Evolutionary conservation across 2,888 invertebrate species (phyloP).

Genomic region (Ophion slaviceki): DNA sequence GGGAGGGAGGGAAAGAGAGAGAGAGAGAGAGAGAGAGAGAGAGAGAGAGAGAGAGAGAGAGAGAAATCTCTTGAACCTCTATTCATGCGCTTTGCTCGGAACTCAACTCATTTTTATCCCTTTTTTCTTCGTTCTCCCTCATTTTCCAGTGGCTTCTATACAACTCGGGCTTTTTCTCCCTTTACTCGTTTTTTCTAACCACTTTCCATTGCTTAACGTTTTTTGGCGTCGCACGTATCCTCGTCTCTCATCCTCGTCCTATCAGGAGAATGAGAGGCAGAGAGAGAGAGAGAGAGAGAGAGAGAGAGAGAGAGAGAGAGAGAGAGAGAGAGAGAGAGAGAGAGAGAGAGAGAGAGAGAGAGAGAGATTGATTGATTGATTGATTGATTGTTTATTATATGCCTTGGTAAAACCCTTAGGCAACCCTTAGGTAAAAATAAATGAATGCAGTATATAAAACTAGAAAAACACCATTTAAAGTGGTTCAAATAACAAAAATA

Average conservation of each 20-base stretch:
- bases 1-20: constrained; percentile 60
- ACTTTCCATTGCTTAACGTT: constrained; percentile 67
- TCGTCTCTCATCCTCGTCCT: constrained; percentile 3
- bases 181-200: constrained; percentile 41
- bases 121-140: constrained; percentile 33
- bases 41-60: constrained; percentile 45
- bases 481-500: too few species aligned
- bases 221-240: constrained; percentile 32
- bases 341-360: background rate
- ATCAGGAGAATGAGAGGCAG: background rate
- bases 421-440: too few species aligned
- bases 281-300: background rate
- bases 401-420: too few species aligned
- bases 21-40: constrained; percentile 62
- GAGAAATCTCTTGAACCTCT: constrained; percentile 75
- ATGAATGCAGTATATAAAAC: too few species aligned
- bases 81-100: constrained; percentile 74
- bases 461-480: too few species aligned
- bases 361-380: too few species aligned
- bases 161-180: constrained; percentile 32
- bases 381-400: too few species aligned
- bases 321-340: background rate
- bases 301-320: background rate
- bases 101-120: constrained; percentile 60
- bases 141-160: constrained; percentile 27